phyloP scores from a whole-genome alignment of 1,140 invertebrate species.

The Penaeus chinensis region DNA sequence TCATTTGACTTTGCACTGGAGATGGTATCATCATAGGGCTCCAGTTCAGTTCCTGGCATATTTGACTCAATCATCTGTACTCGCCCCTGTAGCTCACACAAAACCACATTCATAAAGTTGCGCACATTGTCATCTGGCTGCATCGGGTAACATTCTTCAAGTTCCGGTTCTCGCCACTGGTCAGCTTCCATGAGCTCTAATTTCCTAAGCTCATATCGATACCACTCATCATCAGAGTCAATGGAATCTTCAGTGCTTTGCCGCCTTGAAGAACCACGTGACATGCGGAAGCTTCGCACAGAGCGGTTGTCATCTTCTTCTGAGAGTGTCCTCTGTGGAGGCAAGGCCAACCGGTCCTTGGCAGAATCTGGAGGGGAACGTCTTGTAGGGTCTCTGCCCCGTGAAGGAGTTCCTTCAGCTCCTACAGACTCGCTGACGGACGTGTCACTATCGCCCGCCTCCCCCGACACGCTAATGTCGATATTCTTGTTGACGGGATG shows the following conservation, averaged over 20 bases:
- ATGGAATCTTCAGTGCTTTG: constrained; percentile 94
- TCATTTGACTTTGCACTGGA: constrained; percentile 64
- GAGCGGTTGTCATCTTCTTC: constrained; percentile 87
- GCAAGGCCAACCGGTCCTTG: constrained; percentile 77
- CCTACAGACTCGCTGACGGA: constrained; percentile 60
- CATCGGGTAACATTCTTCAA: constrained; percentile 73
- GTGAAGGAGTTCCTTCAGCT: constrained; percentile 47
- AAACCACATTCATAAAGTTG: constrained; percentile 63
- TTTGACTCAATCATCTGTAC: constrained; percentile 49
- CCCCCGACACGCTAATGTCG: constrained; percentile 61
- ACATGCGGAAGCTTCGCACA: constrained; percentile 86
- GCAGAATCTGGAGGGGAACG: constrained; percentile 60
- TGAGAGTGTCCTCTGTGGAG: constrained; percentile 69
- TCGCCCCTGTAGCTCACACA: constrained; percentile 63
- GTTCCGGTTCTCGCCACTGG: constrained; percentile 77
- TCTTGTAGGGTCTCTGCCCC: constrained; percentile 47
- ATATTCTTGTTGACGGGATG: constrained; percentile 58
- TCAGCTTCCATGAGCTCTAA: constrained; percentile 82
- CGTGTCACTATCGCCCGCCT: constrained; percentile 64
- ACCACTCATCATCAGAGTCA: constrained; percentile 94
- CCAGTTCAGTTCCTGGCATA: constrained; percentile 58
- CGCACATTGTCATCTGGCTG: constrained; percentile 66
- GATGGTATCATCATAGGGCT: constrained; percentile 51
- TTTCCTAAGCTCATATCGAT: constrained; percentile 87
- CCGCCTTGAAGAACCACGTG: constrained; percentile 84